Conservation (phyloP, 2,113 vertebrate genomes). For the Falcunculus frontatus region DNA sequence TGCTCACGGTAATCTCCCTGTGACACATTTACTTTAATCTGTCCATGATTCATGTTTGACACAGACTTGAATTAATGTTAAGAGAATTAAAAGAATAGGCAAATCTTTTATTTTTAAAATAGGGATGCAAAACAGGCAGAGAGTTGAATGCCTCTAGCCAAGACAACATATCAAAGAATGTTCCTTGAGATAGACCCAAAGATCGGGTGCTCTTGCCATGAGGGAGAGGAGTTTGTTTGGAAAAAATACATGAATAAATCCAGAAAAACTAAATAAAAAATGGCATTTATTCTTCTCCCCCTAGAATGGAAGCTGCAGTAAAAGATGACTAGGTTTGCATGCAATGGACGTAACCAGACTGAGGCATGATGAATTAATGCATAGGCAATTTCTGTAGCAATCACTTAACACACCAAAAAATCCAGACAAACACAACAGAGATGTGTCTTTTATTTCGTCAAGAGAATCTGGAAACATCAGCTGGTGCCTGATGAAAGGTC, state of each 20-base stretch:
- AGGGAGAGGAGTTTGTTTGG: not conserved
- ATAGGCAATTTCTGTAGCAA: not conserved
- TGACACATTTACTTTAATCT: constrained; percentile 41
- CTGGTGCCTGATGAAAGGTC: not conserved
- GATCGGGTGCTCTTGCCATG: not conserved
- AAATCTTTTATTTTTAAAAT: not conserved
- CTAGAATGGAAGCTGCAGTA: not conserved
- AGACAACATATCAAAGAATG: not conserved
- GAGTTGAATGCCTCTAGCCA: not conserved
- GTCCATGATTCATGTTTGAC: constrained; percentile 9
- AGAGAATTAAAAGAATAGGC: constrained; percentile 17
- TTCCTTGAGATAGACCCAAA: not conserved
- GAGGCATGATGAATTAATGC: not conserved
- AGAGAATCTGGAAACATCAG: not conserved
- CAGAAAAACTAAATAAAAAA: not conserved
- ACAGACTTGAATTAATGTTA: constrained; percentile 8
- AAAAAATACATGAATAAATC: not conserved
- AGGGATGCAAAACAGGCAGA: not conserved
- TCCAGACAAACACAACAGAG: not conserved
- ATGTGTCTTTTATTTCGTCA: not conserved
- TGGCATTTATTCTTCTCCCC: fast-evolving
- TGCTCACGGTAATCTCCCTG: not conserved
- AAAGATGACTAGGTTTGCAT: not conserved
- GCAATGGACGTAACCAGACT: not conserved
- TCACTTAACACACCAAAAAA: not conserved